Conservation (phyloP, 2,888 invertebrate species). For the Agonopterix subpropinquella region DNA sequence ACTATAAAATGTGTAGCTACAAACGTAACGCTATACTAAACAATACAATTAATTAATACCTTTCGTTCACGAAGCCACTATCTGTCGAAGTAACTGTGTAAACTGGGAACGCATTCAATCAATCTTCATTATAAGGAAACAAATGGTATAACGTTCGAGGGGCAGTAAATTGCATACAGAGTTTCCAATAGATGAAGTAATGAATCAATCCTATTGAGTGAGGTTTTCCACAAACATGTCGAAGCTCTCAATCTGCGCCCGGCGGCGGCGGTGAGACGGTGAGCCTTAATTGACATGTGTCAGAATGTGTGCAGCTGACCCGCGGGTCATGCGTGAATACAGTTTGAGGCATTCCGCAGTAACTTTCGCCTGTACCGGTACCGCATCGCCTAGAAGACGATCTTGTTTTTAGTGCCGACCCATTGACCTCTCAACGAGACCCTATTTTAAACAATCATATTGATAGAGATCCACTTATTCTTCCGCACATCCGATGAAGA, state of each 20-base stretch:
- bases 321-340: slow-evolving; percentile 65
- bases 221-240: slow-evolving; percentile 70
- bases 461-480: not conserved
- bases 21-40: no score
- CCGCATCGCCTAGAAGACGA: slow-evolving; percentile 30
- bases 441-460: slow-evolving; percentile 16
- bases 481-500: no score
- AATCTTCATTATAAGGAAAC: slow-evolving; percentile 39
- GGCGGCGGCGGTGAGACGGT: slow-evolving; percentile 29
- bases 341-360: slow-evolving; percentile 56
- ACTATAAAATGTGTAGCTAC: no score
- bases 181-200: slow-evolving; percentile 46
- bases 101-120: slow-evolving; percentile 22
- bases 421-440: slow-evolving; percentile 29
- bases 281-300: slow-evolving; percentile 73
- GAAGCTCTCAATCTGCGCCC: slow-evolving; percentile 67
- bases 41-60: not conserved
- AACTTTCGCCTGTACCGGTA: slow-evolving; percentile 51
- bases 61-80: not conserved
- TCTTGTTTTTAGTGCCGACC: slow-evolving; percentile 39
- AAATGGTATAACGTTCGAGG: slow-evolving; percentile 29
- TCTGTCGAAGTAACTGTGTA: not conserved
- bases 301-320: slow-evolving; percentile 70
- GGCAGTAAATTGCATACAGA: slow-evolving; percentile 38
- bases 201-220: slow-evolving; percentile 64